Evolutionary conservation across 2,113 vertebrate genomes (phyloP).

Genomic region (Carassius carassius): DNA sequence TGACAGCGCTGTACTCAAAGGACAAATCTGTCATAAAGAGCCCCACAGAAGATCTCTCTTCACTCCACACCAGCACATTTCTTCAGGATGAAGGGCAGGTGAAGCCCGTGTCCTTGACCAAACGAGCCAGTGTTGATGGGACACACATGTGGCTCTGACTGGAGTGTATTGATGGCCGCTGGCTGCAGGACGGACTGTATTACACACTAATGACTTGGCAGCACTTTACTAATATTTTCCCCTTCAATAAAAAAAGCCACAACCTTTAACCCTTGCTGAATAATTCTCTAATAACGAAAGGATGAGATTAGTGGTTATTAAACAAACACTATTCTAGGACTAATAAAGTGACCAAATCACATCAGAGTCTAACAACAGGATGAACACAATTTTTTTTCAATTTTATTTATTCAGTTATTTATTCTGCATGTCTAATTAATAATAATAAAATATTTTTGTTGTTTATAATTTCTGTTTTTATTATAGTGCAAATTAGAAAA

Average conservation of each 20-base stretch:
- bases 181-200: slow-evolving; percentile 35
- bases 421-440: background rate
- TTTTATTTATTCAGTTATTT: too few species aligned
- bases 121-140: slow-evolving; percentile 43
- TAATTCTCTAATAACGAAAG: background rate
- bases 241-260: background rate
- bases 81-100: slow-evolving; percentile 4
- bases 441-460: background rate
- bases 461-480: too few species aligned
- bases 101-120: background rate
- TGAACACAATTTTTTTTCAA: too few species aligned
- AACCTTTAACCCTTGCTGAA: background rate
- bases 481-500: too few species aligned
- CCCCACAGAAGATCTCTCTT: slow-evolving; percentile 20
- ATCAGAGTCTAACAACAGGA: background rate
- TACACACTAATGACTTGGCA: background rate
- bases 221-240: background rate
- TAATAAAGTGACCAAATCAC: background rate
- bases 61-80: slow-evolving; percentile 21
- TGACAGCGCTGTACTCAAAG: background rate
- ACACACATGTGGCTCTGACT: slow-evolving; percentile 47
- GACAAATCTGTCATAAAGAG: background rate
- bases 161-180: slow-evolving; percentile 34
- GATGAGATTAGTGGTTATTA: background rate
- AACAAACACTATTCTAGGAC: background rate